Evolutionary conservation across 1,140 invertebrate genomes (phyloP).

Genomic region (Apolygus lucorum): DNA sequence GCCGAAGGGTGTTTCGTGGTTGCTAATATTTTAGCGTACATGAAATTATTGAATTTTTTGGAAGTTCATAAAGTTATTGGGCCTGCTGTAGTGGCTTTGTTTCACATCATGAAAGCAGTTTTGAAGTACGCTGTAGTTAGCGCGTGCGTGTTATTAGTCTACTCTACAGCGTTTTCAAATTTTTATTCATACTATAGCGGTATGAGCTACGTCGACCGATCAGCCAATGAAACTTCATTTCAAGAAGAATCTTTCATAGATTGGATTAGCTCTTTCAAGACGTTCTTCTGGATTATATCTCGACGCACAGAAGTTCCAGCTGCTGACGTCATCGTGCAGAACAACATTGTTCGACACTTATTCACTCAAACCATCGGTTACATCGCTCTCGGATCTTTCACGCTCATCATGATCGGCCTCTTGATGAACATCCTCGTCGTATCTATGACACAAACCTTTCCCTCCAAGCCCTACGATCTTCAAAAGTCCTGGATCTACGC

Average conservation of each 20-base stretch:
- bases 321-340: background rate
- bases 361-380: background rate
- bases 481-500: background rate
- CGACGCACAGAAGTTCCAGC: background rate
- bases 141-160: background rate
- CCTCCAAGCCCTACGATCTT: too few relatives aligned
- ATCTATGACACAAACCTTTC: too few relatives aligned
- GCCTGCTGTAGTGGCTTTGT: background rate
- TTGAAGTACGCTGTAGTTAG: background rate
- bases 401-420: background rate
- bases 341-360: background rate
- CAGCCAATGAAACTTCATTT: background rate
- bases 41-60: background rate
- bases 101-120: background rate
- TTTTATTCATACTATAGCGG: background rate
- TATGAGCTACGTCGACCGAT: background rate
- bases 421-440: background rate
- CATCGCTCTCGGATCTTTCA: background rate
- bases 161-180: background rate
- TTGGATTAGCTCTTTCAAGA: background rate
- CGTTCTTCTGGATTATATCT: background rate
- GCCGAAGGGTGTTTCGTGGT: background rate
- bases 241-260: background rate
- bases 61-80: background rate
- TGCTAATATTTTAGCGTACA: background rate